A percentile compares a stretch with the other conserved stretches of the same genome.
Evolutionary conservation across 2,888 invertebrate genomes (phyloP).

Genomic region (Bugulina stolonifera): DNA sequence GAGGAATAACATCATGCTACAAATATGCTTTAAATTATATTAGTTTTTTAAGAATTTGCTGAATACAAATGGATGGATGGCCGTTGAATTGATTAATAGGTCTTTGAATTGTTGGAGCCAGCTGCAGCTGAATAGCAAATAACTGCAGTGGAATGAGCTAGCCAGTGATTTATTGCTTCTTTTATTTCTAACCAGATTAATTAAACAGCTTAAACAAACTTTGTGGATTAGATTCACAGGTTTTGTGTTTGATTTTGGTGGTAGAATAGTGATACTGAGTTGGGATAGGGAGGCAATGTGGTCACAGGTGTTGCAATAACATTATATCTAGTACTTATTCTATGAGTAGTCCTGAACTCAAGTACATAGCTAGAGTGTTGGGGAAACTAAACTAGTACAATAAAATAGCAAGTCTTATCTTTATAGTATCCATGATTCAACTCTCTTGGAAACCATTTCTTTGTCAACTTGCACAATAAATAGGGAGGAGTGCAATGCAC

Average conservation of each 20-base stretch:
- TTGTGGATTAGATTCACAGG: background rate
- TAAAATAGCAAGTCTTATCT: background rate
- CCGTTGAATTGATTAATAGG: too few species aligned
- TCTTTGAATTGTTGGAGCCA: too few species aligned
- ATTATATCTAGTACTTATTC: too few species aligned
- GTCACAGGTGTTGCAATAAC: constrained; percentile 11
- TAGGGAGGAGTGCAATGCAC: too few species aligned
- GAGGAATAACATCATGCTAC: too few species aligned
- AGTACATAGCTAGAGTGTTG: too few species aligned
- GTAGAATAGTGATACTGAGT: background rate
- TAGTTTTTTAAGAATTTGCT: too few species aligned
- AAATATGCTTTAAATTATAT: too few species aligned
- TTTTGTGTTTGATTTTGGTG: background rate
- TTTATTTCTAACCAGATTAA: background rate
- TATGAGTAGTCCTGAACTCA: too few species aligned
- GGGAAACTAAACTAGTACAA: too few species aligned
- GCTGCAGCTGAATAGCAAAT: background rate
- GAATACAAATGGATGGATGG: background rate
- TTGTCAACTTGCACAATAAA: background rate
- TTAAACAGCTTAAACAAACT: background rate
- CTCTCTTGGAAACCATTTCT: background rate
- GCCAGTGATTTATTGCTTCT: background rate
- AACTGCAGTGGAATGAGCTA: background rate
- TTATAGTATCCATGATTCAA: background rate
- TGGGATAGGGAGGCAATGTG: background rate